Base-by-base conservation (phyloP, 1,140 invertebrate species). In the Drosophila gunungcola region DNA sequence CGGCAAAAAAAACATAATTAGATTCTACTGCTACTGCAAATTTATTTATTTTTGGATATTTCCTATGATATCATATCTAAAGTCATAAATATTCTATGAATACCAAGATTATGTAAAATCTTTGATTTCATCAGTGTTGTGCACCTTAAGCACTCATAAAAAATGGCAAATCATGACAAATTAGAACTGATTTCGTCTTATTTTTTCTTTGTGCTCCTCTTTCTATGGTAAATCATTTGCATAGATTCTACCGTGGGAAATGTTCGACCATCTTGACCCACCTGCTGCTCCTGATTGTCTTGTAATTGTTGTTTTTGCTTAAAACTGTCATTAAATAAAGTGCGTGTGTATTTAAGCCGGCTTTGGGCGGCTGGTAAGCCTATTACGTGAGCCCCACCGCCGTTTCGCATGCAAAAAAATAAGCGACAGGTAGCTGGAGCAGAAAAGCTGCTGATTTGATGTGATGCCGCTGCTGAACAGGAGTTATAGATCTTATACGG, bases 291-390 rank as follows among this genome's bases (percentile, higher is more conserved):
- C 39, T 6, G 13, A 6, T 3, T 29, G 32, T 3, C 25, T n/a
- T 13, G 27, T 32, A 49, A 32, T 34, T 39, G 39, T 61, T 68
- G 25, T 67, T 63, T 42, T 72, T 77, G 57, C 67, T 41, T 62
- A 12, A 43, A 61, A 48, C 65, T 72, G 75, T 84, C 80, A 72
- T 84, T 80, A 83, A 79, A 83, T 72, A 72, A 83, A 84, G 75
- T 67, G 70, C 69, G 80, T 79, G 65, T 83, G 70, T 75, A 83
- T 79, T 79, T 84, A 79, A 79, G 70, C 65, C 65, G 60, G 49
- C 80, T 79, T 79, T 79, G 27, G 45, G 48, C 29, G 27, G 58
- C 46, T 41, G n/a, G 36, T 84, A 83, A 83, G 80, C 80, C 70
- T 84, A 84, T 83, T 83, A 83, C 38, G 29, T 42, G 58, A 60